Percentiles rank a stretch among this genome's conserved stretches.
These are phyloP conservation scores for Steinernema hermaphroditum DNA, from an alignment of 2,888 invertebrate genomes.

Conservation along the genomic window DNA sequence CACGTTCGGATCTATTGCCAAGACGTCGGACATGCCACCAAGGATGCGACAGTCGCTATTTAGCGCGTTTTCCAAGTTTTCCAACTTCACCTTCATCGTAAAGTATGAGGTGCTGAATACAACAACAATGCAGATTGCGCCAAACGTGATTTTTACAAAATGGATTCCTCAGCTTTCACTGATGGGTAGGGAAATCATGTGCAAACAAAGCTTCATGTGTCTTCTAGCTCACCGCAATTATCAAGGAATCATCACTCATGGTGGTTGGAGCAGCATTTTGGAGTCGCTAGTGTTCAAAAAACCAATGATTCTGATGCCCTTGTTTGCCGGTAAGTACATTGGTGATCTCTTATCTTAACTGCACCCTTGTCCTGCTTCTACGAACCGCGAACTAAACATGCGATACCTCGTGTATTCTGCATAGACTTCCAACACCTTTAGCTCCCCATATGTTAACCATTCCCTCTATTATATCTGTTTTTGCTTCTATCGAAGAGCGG, in stretches of 20 bases:
- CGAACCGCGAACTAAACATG: too few species aligned
- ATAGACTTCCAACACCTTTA: too few species aligned
- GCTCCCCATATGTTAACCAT: too few species aligned
- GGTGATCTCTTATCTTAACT: too few species aligned
- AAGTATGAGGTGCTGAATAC: slow-evolving; percentile 45
- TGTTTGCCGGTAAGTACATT: slow-evolving; percentile 52
- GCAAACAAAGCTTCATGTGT: too few species aligned
- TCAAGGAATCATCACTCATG: slow-evolving; percentile 57
- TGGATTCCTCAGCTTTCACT: slow-evolving; percentile 59
- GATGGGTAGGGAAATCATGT: too few species aligned
- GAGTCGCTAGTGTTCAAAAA: slow-evolving; percentile 50
- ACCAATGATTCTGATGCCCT: slow-evolving; percentile 60
- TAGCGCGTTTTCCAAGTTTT: slow-evolving; percentile 47
- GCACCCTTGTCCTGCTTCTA: too few species aligned
- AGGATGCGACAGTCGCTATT: slow-evolving; percentile 42
- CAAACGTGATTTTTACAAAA: slow-evolving; percentile 47
- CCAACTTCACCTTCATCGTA: slow-evolving; percentile 55
- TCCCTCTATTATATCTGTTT: too few species aligned
- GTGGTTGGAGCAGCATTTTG: slow-evolving; percentile 59
- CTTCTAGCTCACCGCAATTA: slow-evolving; percentile 54
- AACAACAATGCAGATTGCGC: slow-evolving; percentile 31
- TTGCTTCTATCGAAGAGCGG: too few species aligned
- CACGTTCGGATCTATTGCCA: slow-evolving; percentile 61
- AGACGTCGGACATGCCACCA: slow-evolving; percentile 54
- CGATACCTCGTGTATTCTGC: too few species aligned